phyloP scores from a whole-genome alignment of 2,888 invertebrate species.

The Diplolepis rosae region DNA sequence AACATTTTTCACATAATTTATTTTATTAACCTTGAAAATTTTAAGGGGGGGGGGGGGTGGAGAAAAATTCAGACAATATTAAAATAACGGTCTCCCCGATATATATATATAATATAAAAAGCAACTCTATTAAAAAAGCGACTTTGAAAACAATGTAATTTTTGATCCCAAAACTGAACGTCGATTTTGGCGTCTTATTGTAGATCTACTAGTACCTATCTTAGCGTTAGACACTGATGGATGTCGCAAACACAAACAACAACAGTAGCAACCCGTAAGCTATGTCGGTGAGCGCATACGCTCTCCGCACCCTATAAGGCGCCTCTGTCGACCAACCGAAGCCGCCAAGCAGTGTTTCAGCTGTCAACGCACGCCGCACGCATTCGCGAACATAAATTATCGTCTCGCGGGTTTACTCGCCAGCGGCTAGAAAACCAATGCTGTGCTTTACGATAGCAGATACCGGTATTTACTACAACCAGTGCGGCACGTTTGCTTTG shows the following conservation, averaged over 20 bases:
- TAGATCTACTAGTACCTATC: too few relatives aligned
- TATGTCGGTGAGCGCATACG: constrained; percentile 65
- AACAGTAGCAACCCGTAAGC: constrained; percentile 6
- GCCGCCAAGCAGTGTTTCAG: constrained; percentile 68
- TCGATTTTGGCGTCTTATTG: too few relatives aligned
- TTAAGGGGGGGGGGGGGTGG: too few relatives aligned
- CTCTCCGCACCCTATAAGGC: constrained; percentile 70
- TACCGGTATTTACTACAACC: constrained; percentile 26
- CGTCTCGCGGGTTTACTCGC: constrained; percentile 43
- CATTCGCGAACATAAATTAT: constrained; percentile 70
- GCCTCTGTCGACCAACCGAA: constrained; percentile 67
- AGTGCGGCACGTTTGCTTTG: constrained; percentile 21
- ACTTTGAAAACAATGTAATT: too few relatives aligned
- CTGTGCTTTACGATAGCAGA: constrained; percentile 39
- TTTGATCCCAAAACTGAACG: too few relatives aligned
- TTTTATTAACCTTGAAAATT: too few relatives aligned
- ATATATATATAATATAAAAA: too few relatives aligned
- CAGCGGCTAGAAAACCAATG: constrained; percentile 65
- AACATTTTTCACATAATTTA: too few relatives aligned
- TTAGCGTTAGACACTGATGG: constrained; percentile 70
- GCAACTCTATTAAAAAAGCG: too few relatives aligned
- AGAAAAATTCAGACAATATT: too few relatives aligned
- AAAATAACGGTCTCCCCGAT: too few relatives aligned
- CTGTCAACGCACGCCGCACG: constrained; percentile 68
- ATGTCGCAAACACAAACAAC: constrained; percentile 62